phyloP scores from a whole-genome alignment of 2,113 vertebrate species.

The Ctenodactylus gundi region DNA sequence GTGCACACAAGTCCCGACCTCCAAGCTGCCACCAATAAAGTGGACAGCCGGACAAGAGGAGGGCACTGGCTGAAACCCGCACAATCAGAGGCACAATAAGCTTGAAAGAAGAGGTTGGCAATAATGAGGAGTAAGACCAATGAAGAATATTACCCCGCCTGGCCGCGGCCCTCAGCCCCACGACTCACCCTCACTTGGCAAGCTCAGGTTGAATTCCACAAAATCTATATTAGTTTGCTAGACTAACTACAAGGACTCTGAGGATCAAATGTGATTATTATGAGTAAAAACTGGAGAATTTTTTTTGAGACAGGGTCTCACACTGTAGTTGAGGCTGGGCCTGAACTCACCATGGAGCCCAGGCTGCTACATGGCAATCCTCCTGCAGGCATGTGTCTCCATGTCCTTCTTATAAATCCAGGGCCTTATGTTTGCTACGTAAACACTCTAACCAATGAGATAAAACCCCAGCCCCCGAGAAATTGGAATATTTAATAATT shows the following conservation, averaged over 20 bases:
- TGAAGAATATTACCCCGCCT: background rate
- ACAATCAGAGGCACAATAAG: background rate
- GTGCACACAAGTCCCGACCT: background rate
- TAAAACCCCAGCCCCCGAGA: too few relatives aligned
- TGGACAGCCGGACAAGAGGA: background rate
- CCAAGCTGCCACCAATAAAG: background rate
- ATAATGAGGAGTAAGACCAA: accelerated
- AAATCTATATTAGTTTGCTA: background rate
- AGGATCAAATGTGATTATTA: background rate
- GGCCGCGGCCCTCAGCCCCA: background rate
- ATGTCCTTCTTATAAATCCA: too few relatives aligned
- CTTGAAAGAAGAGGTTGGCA: background rate
- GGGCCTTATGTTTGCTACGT: too few relatives aligned
- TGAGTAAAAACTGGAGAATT: background rate
- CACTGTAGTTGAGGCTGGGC: too few relatives aligned
- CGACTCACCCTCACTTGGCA: accelerated
- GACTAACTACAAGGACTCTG: background rate
- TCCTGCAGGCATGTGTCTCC: too few relatives aligned
- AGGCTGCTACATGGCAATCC: too few relatives aligned
- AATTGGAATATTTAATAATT: too few relatives aligned
- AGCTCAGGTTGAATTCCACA: too few relatives aligned
- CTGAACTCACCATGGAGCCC: too few relatives aligned
- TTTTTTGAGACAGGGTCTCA: too few relatives aligned
- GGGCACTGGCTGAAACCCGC: accelerated
- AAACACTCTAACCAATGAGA: too few relatives aligned